phyloP scores from a whole-genome alignment of 2,888 invertebrate species.

The Aspidiotus destructor region DNA sequence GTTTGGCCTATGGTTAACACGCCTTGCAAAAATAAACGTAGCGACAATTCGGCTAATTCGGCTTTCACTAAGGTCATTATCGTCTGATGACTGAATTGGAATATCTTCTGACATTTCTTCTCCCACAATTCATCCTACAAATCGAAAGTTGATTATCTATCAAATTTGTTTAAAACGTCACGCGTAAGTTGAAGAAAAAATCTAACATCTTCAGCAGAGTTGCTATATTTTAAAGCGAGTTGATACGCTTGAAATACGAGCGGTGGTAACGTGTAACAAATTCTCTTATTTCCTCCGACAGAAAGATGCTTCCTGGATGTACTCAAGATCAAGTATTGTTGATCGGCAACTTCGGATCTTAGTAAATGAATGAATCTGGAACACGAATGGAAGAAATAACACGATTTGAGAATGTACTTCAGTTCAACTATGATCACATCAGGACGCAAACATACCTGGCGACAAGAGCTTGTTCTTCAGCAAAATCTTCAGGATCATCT shows the following conservation, averaged over 20 bases:
- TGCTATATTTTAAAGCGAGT: slow-evolving; percentile 73
- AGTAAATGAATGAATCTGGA: slow-evolving; percentile 69
- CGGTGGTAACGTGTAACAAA: slow-evolving; percentile 86
- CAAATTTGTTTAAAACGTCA: background rate
- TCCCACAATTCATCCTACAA: slow-evolving; percentile 90
- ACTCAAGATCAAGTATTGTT: slow-evolving; percentile 82
- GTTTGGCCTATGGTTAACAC: slow-evolving; percentile 87
- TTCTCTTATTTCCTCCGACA: slow-evolving; percentile 77
- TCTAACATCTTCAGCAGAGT: slow-evolving; percentile 58
- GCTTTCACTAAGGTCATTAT: slow-evolving; percentile 90
- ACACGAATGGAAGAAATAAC: slow-evolving; percentile 6
- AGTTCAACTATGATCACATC: background rate
- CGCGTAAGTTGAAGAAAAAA: background rate
- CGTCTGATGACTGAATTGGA: slow-evolving; percentile 95
- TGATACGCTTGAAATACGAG: slow-evolving; percentile 88
- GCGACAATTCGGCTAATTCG: slow-evolving; percentile 84
- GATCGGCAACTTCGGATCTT: slow-evolving; percentile 67
- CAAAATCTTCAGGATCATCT: slow-evolving; percentile 84
- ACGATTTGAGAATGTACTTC: background rate
- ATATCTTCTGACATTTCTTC: slow-evolving; percentile 95
- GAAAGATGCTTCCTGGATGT: slow-evolving; percentile 80
- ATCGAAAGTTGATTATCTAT: slow-evolving; percentile 22
- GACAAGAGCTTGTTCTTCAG: slow-evolving; percentile 88
- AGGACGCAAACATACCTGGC: slow-evolving; percentile 46
- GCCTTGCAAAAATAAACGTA: slow-evolving; percentile 89